These are phyloP conservation scores for Electrophaes corylata DNA, from an alignment of 2,888 invertebrate genomes.

Conservation along the genomic window DNA sequence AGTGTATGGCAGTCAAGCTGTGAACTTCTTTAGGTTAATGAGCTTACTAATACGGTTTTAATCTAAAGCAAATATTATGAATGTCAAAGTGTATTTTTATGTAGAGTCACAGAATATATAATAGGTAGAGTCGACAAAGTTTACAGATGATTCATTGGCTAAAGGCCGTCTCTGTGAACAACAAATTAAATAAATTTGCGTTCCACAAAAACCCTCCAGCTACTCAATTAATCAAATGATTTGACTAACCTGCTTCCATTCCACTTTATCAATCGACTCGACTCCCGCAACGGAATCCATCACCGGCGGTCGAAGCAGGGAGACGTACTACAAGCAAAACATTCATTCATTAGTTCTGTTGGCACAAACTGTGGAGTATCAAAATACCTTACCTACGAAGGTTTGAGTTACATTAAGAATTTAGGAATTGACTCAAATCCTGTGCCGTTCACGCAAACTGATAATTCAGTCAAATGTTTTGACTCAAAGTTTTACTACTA, in stretches of 20 bases:
- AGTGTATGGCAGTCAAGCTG: too few species aligned
- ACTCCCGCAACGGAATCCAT: constrained; percentile 86
- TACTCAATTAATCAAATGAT: constrained; percentile 18
- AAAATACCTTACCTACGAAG: background rate
- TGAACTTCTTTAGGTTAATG: too few species aligned
- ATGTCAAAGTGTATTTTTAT: too few species aligned
- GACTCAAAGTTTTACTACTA: background rate
- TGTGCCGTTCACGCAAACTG: background rate
- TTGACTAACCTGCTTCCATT: constrained; percentile 93
- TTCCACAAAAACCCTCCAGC: background rate
- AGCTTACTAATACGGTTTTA: too few species aligned
- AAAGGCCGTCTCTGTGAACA: background rate
- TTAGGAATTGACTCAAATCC: background rate
- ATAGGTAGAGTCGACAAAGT: too few species aligned
- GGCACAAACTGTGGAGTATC: constrained; percentile 2
- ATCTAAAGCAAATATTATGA: too few species aligned
- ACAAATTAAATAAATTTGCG: background rate
- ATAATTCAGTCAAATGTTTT: background rate
- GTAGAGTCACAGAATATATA: too few species aligned
- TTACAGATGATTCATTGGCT: too few species aligned
- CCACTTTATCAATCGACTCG: constrained; percentile 90
- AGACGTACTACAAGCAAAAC: constrained; percentile 89
- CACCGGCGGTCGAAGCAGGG: constrained; percentile 92
- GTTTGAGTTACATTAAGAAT: background rate
- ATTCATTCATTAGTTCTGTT: constrained; percentile 25